Base-by-base conservation (phyloP, 2,888 invertebrate genomes). In the Phyllotreta cruciferae region DNA sequence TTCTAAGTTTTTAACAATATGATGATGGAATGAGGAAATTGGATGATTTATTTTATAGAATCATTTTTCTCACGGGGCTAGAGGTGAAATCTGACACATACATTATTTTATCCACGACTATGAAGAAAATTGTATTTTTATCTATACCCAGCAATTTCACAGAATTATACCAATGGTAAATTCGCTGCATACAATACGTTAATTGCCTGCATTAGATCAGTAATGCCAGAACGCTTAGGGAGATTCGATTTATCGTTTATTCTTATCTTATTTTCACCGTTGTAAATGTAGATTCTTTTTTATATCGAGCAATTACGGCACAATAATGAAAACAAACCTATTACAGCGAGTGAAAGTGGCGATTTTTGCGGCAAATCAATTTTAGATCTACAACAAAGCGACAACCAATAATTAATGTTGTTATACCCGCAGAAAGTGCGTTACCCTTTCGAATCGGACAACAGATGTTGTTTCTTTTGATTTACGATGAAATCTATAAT, bases 311-410 rank as follows among this genome's bases (percentile, higher is more conserved):
- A 24, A 24, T 24, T 24, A 24, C 24, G 24, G 24, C 10, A 44
- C 50, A 35, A 52, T 34, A 39, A 56, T 36, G 45, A 44, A 35
- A 57, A 41, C 35, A 49, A 57, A 57, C 14, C 37, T 52, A 39
- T 39, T 50, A 35, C 49, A 50, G 14, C 9, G 36, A 50, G 60
- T 47, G 60, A 60, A 60, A 60, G 60, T 60, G 5, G 41, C 11
- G 7, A 37, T 49, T 53, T 52, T 60, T 60, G 38, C 41, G 9
- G 13, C 11, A 50, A 50, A 58, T 58, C 11, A 41, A 58, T 58
- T 57, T 47, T 49, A 24, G 37, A 57, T 50, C 36, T 42, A 42
- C 13, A 24, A 3, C 34, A 60, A 24, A 60, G 44, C 13, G 6
- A 37, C 45, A 44, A 56, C 45, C 45, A 56, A 14, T 6, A 11